Conservation (phyloP, 2,888 invertebrate genomes). For the Rapana venosa region DNA sequence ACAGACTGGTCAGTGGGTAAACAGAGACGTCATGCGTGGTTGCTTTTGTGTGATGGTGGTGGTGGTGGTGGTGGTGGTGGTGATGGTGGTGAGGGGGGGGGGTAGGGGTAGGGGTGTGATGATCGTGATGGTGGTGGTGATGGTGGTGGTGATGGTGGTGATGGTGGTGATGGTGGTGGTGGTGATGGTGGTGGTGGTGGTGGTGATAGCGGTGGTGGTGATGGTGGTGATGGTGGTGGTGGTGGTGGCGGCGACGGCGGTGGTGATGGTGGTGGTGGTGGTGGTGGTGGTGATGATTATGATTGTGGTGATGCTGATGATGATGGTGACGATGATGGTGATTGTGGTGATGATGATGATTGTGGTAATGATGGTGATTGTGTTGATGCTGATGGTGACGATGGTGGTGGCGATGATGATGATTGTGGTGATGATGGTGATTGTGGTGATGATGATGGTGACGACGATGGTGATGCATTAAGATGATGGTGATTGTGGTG, state of each 20-base stretch:
- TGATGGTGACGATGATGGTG: neutral
- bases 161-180: too few species aligned
- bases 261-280: neutral
- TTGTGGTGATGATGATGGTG: neutral
- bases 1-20: slow-evolving; percentile 2
- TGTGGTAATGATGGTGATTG: neutral
- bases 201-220: too few species aligned
- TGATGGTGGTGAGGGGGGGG: too few species aligned
- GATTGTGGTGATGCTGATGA: neutral
- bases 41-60: too few species aligned
- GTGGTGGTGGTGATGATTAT: neutral
- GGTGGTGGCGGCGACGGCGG: too few species aligned
- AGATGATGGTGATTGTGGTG: neutral
- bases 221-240: too few species aligned
- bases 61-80: too few species aligned
- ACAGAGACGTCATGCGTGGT: too few species aligned
- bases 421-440: neutral
- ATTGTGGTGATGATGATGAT: neutral
- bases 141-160: too few species aligned
- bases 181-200: too few species aligned
- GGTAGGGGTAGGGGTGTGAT: too few species aligned
- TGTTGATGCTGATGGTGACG: neutral
- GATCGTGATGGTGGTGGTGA: too few species aligned
- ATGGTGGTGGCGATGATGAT: neutral
- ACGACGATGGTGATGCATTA: neutral